A percentile compares a stretch with the other conserved stretches of the same genome.
phyloP scores from a whole-genome alignment of 2,113 vertebrate genomes.

The Gymnobelideus leadbeateri region DNA sequence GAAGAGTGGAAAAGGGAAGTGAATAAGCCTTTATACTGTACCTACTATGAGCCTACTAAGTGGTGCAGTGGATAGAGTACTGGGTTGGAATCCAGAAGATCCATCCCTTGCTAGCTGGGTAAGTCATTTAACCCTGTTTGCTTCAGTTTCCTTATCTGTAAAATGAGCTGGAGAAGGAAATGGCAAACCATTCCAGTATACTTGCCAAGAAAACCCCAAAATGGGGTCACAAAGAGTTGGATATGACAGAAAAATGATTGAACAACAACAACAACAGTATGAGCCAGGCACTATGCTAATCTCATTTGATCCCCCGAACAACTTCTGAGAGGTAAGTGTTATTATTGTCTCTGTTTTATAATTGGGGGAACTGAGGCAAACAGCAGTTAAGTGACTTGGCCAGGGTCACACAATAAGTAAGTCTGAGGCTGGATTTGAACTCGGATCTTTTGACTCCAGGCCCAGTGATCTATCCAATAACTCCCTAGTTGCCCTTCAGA shows the following conservation, averaged over 20 bases:
- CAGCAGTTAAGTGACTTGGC: not conserved
- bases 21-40: not conserved
- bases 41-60: not conserved
- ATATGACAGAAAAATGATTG: too few species aligned
- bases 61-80: not conserved
- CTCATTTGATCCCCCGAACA: not conserved
- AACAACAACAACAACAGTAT: too few species aligned
- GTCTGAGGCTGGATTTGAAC: not conserved
- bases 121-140: not conserved
- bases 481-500: not conserved
- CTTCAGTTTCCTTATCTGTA: not conserved
- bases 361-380: not conserved
- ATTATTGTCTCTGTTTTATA: not conserved
- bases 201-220: not conserved
- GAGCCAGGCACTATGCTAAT: not conserved
- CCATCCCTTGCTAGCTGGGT: not conserved
- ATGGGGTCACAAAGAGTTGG: not conserved
- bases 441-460: not conserved
- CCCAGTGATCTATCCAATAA: too few species aligned
- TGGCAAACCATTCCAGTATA: not conserved
- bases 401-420: not conserved
- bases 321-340: not conserved
- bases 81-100: not conserved
- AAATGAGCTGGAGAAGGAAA: not conserved
- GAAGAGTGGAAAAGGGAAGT: not conserved